Evolutionary conservation across 2,888 invertebrate genomes (phyloP), one percentile per base, ranked within the genome.

Genomic region (Epinotia nisella): DNA sequence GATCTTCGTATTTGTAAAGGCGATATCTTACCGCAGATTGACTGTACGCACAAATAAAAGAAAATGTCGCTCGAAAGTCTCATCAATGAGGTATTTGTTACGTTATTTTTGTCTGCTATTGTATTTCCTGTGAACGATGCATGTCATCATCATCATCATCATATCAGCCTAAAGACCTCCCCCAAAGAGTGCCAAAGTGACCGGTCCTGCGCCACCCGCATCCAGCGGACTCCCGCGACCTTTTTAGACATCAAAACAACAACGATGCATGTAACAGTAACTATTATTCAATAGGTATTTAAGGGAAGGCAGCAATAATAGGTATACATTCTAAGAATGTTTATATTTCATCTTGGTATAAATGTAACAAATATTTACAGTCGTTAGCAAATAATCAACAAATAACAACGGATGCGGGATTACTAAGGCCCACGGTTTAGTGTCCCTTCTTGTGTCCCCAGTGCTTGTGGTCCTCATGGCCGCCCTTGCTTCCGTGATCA

Each of bases 401-500:
- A 86, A 76, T 83, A 90, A 88, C 83, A 84, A 80, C 56, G 83
- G 80, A 75, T 76, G 72, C 75, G 77, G 74, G 77, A 79, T 17
- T 9, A 24, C 78, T 80, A 76, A 75, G 59, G 76, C 74, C 61
- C 74, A 76, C 55, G 74, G 76, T 58, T 88, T 89, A 92, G 83
- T 90, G 90, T 60, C 92, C 92, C 81, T 94, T 92, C 83, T 95
- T 95, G 85, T 95, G 95, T 78, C 95, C 95, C 96, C 97, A 97
- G 85, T 96, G 95, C 90, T 97, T 97, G 87, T 97, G 96, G 80
- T 96, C 95, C 77, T 96, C 96, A 80, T 96, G 96, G 64, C 96
- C 96, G 55, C 97, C 97, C 87, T 97, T 97, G 90, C 97, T 96
- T 81, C 95, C 97, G 80, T 96, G 95, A 71, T 96, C 94, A 81